phyloP scores from a whole-genome alignment of 2,888 invertebrate genomes.

The Zygaena filipendulae region DNA sequence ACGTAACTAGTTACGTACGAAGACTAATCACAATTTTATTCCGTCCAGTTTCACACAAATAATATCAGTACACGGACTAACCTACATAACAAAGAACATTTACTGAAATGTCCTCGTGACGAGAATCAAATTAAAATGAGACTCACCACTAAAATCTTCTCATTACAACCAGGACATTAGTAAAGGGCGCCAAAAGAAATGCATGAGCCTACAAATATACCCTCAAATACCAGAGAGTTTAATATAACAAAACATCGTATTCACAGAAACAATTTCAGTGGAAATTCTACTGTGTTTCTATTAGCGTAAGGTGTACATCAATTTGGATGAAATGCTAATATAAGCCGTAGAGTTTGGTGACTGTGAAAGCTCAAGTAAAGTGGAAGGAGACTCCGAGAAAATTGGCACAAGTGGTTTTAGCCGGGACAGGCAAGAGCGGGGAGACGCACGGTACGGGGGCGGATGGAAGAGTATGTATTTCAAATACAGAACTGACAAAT shows the following conservation, averaged over 20 bases:
- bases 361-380: constrained; percentile 56
- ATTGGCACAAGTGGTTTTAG: constrained; percentile 70
- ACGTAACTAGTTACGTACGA: no score
- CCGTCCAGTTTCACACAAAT: no score
- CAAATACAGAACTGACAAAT: constrained; percentile 7
- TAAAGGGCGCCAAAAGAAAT: constrained; percentile 53
- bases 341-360: constrained; percentile 33
- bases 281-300: no score
- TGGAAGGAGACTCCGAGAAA: constrained; percentile 64
- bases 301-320: no score
- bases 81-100: no score
- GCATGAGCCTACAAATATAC: constrained; percentile 53
- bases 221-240: constrained; percentile 29
- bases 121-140: no score
- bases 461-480: constrained; percentile 23
- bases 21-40: no score
- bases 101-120: no score
- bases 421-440: constrained; percentile 38
- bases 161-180: constrained; percentile 60
- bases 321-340: constrained; percentile 29
- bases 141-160: constrained; percentile 50
- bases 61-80: no score
- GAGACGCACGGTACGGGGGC: constrained; percentile 30
- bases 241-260: constrained; percentile 19
- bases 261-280: no score